A percentile compares a stretch with the other conserved stretches of the same genome.
phyloP scores from a whole-genome alignment of 2,888 invertebrate genomes.

The Anodontia alba region DNA sequence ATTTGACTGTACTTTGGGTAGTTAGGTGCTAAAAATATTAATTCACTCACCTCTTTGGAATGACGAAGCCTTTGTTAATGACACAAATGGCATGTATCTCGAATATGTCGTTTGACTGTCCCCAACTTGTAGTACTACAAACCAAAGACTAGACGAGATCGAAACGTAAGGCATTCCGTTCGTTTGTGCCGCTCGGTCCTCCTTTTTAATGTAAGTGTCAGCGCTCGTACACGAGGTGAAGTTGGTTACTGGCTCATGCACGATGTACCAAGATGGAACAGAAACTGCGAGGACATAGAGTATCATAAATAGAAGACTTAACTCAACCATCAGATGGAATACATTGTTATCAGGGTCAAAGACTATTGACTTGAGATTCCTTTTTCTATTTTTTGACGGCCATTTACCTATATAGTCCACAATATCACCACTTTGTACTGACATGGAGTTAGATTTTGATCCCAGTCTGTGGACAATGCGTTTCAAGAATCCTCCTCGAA shows the following conservation, averaged over 20 bases:
- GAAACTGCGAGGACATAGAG: conserved; percentile 33
- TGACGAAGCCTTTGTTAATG: neutral
- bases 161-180: neutral
- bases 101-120: neutral
- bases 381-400: neutral
- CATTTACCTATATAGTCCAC: neutral
- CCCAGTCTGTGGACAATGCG: neutral
- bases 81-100: neutral
- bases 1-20: too few species aligned
- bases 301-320: conserved; percentile 34
- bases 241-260: conserved; percentile 36
- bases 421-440: neutral
- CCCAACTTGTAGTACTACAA: conserved; percentile 13
- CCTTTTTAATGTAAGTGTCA: conserved; percentile 35
- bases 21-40: too few species aligned
- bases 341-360: conserved; percentile 48
- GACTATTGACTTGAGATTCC: neutral
- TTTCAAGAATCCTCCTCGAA: neutral
- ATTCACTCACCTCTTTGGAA: too few species aligned
- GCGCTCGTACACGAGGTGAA: conserved; percentile 37
- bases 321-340: conserved; percentile 36
- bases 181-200: conserved; percentile 7
- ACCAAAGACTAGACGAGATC: conserved; percentile 42
- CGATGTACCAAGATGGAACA: conserved; percentile 47
- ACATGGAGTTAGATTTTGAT: neutral